Evolutionary conservation across 2,797 vertebrate species (phyloP).

Genomic region (Lepus oiostolus): DNA sequence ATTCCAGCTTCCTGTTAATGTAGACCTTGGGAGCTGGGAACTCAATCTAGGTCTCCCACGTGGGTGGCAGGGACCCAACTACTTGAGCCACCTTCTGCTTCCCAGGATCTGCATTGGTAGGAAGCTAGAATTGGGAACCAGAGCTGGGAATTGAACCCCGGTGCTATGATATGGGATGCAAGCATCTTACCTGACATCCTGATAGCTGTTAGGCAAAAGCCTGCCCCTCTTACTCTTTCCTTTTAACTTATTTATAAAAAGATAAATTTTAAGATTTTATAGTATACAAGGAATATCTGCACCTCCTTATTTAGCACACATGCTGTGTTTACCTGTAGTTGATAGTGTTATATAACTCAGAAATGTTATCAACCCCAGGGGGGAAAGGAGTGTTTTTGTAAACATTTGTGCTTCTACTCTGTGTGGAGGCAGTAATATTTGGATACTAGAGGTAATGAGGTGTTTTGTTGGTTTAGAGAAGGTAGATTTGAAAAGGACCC

Average conservation of each 20-base stretch:
- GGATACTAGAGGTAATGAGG: background rate
- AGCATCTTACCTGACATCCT: too few relatives aligned
- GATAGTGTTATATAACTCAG: background rate
- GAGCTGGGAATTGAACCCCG: too few relatives aligned
- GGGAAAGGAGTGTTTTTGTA: background rate
- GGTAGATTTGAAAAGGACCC: background rate
- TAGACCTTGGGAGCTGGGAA: too few relatives aligned
- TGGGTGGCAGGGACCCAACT: too few relatives aligned
- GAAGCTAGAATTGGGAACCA: too few relatives aligned
- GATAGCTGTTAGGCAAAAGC: too few relatives aligned
- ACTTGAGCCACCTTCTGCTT: too few relatives aligned
- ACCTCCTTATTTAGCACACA: background rate
- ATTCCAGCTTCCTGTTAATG: too few relatives aligned
- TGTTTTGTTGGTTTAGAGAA: background rate
- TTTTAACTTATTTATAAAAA: background rate
- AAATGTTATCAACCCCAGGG: background rate
- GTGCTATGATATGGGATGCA: too few relatives aligned
- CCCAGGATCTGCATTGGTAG: too few relatives aligned
- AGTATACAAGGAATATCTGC: background rate
- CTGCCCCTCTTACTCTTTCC: background rate
- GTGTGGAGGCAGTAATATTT: background rate
- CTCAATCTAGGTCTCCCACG: too few relatives aligned
- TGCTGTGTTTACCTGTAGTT: background rate
- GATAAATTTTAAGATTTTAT: constrained; percentile 16
- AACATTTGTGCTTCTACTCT: background rate